A percentile compares a stretch with the other conserved stretches of the same genome.
Evolutionary conservation across 2,888 invertebrate genomes (phyloP).

Genomic region (Byasa hedistus): DNA sequence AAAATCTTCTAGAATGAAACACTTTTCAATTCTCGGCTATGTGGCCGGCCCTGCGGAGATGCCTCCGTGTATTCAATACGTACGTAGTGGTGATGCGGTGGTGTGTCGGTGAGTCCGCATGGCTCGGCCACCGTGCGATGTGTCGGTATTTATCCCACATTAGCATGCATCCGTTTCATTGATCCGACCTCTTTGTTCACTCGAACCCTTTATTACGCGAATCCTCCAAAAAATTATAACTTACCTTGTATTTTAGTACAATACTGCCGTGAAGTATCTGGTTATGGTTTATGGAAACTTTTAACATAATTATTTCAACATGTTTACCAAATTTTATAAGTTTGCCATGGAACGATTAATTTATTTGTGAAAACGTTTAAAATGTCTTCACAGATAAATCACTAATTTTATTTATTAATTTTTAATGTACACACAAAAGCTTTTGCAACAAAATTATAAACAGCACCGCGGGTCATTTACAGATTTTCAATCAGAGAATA

Average conservation of each 20-base stretch:
- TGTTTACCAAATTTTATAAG: too few relatives aligned
- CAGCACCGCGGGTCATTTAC: not conserved
- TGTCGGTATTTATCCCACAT: constrained; percentile 71
- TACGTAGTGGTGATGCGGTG: not conserved
- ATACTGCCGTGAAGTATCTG: constrained; percentile 1
- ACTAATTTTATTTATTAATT: not conserved
- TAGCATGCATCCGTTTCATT: constrained; percentile 71
- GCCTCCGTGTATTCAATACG: constrained; percentile 19
- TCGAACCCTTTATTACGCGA: constrained; percentile 49
- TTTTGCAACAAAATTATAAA: too few relatives aligned
- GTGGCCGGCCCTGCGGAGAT: constrained; percentile 40
- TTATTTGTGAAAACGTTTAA: not conserved
- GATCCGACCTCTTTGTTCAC: constrained; percentile 66
- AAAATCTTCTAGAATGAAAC: not conserved
- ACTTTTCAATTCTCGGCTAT: not conserved
- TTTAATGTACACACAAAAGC: too few relatives aligned
- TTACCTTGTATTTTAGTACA: constrained; percentile 10
- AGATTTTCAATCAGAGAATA: not conserved
- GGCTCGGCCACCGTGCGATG: constrained; percentile 49
- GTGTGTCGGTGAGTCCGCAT: constrained; percentile 42
- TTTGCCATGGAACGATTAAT: not conserved
- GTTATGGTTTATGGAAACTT: not conserved
- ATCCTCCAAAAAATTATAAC: constrained; percentile 34
- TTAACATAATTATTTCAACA: too few relatives aligned
- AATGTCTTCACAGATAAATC: not conserved